Evolutionary conservation across 2,888 invertebrate species (phyloP).

Genomic region (Lutraria lutraria): DNA sequence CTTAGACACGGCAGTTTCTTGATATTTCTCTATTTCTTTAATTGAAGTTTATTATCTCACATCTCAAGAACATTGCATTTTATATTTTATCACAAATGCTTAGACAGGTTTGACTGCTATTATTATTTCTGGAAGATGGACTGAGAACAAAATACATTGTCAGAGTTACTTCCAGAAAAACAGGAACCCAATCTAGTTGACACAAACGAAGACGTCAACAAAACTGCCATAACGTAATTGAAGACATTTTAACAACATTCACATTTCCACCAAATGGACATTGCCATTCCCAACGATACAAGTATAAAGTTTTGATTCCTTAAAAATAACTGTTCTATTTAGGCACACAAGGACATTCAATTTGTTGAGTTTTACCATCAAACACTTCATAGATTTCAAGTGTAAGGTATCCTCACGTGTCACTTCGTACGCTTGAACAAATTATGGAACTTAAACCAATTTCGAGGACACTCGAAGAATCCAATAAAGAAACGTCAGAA

Average conservation of each 20-base stretch:
- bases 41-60: no score
- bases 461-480: slow-evolving; percentile 12
- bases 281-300: neutral
- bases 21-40: no score
- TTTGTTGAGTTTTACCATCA: neutral
- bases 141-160: no score
- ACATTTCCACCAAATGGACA: neutral
- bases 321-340: neutral
- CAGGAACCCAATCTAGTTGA: no score
- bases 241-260: neutral
- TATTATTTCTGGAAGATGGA: no score
- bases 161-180: no score
- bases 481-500: neutral
- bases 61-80: no score
- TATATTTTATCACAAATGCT: no score
- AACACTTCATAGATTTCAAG: neutral
- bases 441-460: neutral
- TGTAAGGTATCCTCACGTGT: neutral
- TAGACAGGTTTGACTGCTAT: no score
- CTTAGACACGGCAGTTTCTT: neutral
- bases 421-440: neutral
- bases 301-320: neutral
- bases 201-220: no score
- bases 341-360: neutral
- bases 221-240: neutral